These are phyloP conservation scores for Psilanteris sp. DNA, from an alignment of 1,140 invertebrate species.

Conservation along the genomic window DNA sequence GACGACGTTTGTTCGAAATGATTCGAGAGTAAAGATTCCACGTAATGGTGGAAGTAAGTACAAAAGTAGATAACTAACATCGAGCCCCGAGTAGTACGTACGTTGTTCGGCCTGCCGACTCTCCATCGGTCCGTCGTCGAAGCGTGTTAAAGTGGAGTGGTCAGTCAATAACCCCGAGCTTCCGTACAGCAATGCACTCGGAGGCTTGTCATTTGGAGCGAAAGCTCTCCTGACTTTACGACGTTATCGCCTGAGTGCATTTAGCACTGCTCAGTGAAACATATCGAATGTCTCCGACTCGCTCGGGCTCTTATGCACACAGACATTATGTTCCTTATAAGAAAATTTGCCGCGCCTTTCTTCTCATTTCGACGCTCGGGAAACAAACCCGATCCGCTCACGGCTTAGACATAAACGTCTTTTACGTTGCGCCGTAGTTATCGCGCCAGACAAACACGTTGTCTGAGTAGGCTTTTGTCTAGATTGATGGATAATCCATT, in stretches of 20 bases:
- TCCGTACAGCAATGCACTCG: slow-evolving; percentile 73
- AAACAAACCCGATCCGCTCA: slow-evolving; percentile 18
- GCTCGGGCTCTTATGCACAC: slow-evolving; percentile 22
- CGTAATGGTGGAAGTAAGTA: slow-evolving; percentile 36
- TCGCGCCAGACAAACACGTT: too few species aligned
- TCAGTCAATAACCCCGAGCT: slow-evolving; percentile 78
- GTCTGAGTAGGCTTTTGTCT: too few species aligned
- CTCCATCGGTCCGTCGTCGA: slow-evolving; percentile 59
- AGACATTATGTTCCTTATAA: slow-evolving; percentile 37
- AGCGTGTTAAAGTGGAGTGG: slow-evolving; percentile 74
- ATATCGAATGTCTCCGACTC: slow-evolving; percentile 59
- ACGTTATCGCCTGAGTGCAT: slow-evolving; percentile 75
- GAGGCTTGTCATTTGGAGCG: slow-evolving; percentile 76
- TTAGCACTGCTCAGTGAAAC: slow-evolving; percentile 69
- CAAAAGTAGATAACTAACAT: slow-evolving; percentile 38
- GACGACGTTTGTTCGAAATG: slow-evolving; percentile 4
- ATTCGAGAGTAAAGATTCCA: slow-evolving; percentile 28
- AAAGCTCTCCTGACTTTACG: slow-evolving; percentile 75
- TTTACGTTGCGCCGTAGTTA: too few species aligned
- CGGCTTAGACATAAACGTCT: not conserved
- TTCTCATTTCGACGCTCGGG: slow-evolving; percentile 15
- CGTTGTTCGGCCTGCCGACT: slow-evolving; percentile 46
- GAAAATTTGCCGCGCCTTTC: slow-evolving; percentile 36
- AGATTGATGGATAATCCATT: too few species aligned
- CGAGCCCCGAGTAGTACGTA: slow-evolving; percentile 13